Evolutionary conservation across 2,888 invertebrate genomes (phyloP), one percentile per base, ranked within the genome.

Genomic region (Tanypteryx hageni): DNA sequence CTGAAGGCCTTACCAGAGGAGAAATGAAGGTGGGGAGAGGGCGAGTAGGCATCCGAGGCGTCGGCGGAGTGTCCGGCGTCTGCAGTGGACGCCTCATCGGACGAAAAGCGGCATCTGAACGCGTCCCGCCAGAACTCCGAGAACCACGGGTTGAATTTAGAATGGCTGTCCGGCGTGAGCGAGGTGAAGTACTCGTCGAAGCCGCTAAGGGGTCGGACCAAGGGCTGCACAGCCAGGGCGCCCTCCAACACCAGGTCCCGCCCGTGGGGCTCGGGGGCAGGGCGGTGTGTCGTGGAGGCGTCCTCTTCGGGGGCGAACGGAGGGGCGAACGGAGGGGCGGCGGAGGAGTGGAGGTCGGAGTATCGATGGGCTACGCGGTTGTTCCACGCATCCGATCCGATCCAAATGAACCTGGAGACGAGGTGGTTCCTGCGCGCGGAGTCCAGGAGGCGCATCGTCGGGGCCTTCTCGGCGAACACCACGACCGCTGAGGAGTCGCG

Each of bases 311-410:
- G n/a, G n/a, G n/a, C n/a, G n/a, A n/a, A n/a, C n/a, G n/a, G n/a
- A n/a, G n/a, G n/a, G n/a, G n/a, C n/a, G n/a, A n/a, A n/a, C n/a
- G n/a, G n/a, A n/a, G n/a, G n/a, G n/a, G n/a, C n/a, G n/a, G n/a
- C n/a, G n/a, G n/a, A n/a, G n/a, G n/a, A n/a, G n/a, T n/a, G n/a
- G n/a, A n/a, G n/a, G n/a, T n/a, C n/a, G n/a, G n/a, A n/a, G n/a
- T n/a, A n/a, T n/a, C n/a, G n/a, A n/a, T n/a, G n/a, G 92, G 84
- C 82, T n/a, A 94, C 59, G 93, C 92, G 59, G 93, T 95, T 57
- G 13, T 95, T 95, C 96, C 96, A 96, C 8, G 95, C 96, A 93
- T 96, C 96, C 86, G 95, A 96, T 11, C 96, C 96, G 83, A 96
- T 94, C 96, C 96, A 96, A 5, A 96, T 95, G 93, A 96, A 95